Conservation (phyloP, 92 coral and sea anemone genomes). For the Palythoa grandis region DNA sequence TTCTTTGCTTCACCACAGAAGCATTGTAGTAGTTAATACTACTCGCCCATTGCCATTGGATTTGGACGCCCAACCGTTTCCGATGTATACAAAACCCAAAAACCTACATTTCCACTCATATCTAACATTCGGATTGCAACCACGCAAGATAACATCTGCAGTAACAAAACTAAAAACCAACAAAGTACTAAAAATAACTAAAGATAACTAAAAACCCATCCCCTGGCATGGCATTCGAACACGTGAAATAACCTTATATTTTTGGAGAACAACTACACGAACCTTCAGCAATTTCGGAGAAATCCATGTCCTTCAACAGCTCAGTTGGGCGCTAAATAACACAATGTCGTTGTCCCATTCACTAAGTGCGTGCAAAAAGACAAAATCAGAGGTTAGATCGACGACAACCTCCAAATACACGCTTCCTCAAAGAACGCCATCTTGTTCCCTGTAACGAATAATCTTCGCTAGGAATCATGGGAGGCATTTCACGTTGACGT, state of each 20-base stretch:
- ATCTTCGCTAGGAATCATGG: constrained; percentile 15
- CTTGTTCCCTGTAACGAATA: background rate
- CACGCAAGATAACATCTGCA: background rate
- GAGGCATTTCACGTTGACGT: background rate
- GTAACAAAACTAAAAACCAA: background rate
- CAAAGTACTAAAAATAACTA: no score
- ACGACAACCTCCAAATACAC: background rate
- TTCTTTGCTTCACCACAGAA: no score
- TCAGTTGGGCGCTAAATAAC: background rate
- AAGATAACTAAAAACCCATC: no score
- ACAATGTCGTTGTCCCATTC: background rate
- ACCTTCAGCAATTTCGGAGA: constrained; percentile 93
- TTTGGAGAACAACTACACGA: background rate
- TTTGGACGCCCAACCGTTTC: no score
- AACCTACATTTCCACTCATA: background rate
- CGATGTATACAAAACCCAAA: no score
- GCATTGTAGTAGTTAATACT: no score
- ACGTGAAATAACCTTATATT: background rate
- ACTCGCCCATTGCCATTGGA: no score
- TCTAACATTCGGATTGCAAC: background rate
- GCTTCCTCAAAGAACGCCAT: constrained; percentile 25
- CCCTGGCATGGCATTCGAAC: background rate
- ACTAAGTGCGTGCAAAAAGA: background rate
- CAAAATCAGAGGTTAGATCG: background rate
- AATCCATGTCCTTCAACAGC: constrained; percentile 63